Evolutionary conservation across 2,888 invertebrate species (phyloP), one percentile per base, ranked within the genome.

Genomic region (Lycophotia porphyrea): DNA sequence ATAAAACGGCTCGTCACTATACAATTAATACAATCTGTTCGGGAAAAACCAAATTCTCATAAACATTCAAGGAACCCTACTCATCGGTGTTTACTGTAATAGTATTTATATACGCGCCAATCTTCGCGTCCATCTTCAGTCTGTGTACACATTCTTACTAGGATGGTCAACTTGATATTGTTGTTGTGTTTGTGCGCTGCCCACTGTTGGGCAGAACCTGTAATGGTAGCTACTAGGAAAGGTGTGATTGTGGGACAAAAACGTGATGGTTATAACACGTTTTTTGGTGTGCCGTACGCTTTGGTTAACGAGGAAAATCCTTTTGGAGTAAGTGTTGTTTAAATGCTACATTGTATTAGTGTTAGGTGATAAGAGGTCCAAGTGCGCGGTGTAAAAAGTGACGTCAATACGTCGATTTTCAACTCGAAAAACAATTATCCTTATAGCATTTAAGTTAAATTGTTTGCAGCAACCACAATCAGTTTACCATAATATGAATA

Each of bases 271-370:
- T 94, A 92, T 66, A 87, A 87, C 8, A 92, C 93, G 52, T 95
- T 91, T 74, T 90, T 94, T 73, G 95, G 95, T 9, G 90, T 95
- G 44, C 95, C 95, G 0, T 95, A 92, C 77, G 95, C 93, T 11
- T 88, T 83, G 71, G 93, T 95, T 0, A 85, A 94, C 44, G 84
- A 90, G 52, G 71, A 81, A 0, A 92, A 94, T 73, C 93, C 94
- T 24, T 95, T 95, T 88, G 94, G 93, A 81, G 95, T 95, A 80
- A 90, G 93, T 90, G 24, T 47, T 27, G 58, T 49, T 49, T 52
- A 27, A 27, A 27, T 52, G 55, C 15, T 27, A 27, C 7, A 7
- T 27, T 24, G 7, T 55, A 5, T 15, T 55, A 27, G 7, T 13
- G 27, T 55, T 27, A 15, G 15, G 1, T 52, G n/a, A 55, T 55